Conservation (phyloP, 2,888 invertebrate species). For the Ormia ochracea region DNA sequence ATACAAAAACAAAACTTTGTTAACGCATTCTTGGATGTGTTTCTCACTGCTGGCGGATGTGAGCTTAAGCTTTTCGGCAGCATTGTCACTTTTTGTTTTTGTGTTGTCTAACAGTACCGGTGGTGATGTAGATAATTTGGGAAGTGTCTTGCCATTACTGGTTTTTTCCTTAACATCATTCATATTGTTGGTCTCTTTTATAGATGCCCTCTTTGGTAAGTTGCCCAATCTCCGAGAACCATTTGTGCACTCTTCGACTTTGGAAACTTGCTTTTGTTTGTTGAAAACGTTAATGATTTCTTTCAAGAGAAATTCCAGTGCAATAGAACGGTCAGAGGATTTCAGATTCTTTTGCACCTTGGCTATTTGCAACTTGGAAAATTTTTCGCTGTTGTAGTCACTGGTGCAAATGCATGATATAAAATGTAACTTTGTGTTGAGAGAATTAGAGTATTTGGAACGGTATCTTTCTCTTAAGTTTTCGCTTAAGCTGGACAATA, state of each 20-base stretch:
- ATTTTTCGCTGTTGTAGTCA: constrained; percentile 67
- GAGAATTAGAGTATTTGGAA: constrained; percentile 66
- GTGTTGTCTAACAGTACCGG: background rate
- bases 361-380: constrained; percentile 69
- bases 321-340: constrained; percentile 67
- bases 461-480: constrained; percentile 68
- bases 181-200: constrained; percentile 32
- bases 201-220: constrained; percentile 38
- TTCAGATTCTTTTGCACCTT: constrained; percentile 72
- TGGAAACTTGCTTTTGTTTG: constrained; percentile 64
- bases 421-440: constrained; percentile 68
- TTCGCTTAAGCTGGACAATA: constrained; percentile 69
- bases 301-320: constrained; percentile 71
- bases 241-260: constrained; percentile 40
- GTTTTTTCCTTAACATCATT: background rate
- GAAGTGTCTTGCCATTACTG: constrained; percentile 4
- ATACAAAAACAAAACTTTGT: constrained; percentile 52
- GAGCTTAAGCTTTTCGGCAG: constrained; percentile 59
- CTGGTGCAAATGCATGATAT: constrained; percentile 71
- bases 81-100: constrained; percentile 64
- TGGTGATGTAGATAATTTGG: constrained; percentile 20
- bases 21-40: constrained; percentile 51
- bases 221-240: background rate
- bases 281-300: constrained; percentile 72
- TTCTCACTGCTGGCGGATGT: constrained; percentile 24